These are phyloP conservation scores for Sesia bembeciformis DNA, from an alignment of 2,888 invertebrate species.

Conservation along the genomic window DNA sequence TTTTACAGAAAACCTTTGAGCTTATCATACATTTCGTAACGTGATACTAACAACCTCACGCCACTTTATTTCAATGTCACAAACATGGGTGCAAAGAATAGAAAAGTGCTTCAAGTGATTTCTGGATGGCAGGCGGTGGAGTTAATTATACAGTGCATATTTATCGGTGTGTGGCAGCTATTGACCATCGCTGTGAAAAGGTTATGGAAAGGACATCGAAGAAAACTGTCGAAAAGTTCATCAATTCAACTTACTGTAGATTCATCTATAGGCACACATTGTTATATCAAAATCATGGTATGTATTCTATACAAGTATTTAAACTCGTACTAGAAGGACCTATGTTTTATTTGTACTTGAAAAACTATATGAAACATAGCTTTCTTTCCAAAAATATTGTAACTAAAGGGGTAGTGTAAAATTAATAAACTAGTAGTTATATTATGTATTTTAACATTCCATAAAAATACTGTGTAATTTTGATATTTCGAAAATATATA, in stretches of 20 bases:
- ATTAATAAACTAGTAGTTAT: too few relatives aligned
- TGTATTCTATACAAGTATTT: constrained; percentile 9
- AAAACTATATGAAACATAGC: too few relatives aligned
- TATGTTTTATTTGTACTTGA: too few relatives aligned
- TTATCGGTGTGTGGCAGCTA: constrained; percentile 54
- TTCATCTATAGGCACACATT: constrained; percentile 58
- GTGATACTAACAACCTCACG: not conserved
- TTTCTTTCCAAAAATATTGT: too few relatives aligned
- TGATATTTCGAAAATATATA: too few relatives aligned
- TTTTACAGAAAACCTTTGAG: constrained; percentile 35
- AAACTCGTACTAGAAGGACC: too few relatives aligned
- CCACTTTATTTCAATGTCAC: not conserved
- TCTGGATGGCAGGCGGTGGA: constrained; percentile 55
- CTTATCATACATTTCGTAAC: constrained; percentile 16
- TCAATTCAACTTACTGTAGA: constrained; percentile 55
- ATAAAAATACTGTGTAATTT: too few relatives aligned
- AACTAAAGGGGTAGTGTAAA: too few relatives aligned
- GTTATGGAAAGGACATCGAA: constrained; percentile 55
- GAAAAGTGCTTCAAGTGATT: constrained; percentile 42
- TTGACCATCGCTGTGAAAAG: constrained; percentile 41
- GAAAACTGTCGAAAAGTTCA: constrained; percentile 34
- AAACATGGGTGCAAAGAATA: constrained; percentile 38
- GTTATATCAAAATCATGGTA: constrained; percentile 63
- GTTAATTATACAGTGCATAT: constrained; percentile 41
- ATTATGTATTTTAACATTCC: too few relatives aligned